Evolutionary conservation across 2,888 invertebrate genomes (phyloP), one percentile per base, ranked within the genome.

Genomic region (Teleogryllus oceanicus): DNA sequence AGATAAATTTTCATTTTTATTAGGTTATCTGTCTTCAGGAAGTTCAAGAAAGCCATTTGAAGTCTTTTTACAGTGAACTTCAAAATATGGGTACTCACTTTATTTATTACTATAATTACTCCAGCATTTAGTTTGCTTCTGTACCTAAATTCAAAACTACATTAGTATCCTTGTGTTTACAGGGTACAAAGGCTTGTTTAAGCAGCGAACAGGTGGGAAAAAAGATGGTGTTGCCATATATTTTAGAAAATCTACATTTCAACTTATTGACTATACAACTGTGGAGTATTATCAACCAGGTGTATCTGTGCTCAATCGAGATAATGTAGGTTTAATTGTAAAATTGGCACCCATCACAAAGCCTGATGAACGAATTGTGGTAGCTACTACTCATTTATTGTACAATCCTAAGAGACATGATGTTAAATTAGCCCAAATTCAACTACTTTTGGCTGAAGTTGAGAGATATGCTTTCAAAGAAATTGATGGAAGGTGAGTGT

Each of bases 381-480:
- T 99, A 1, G 95, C 96, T 5, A 99, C 96, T 16, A 99, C 99
- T 0, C 99, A 99, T 87, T 89, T 99, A 77, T 88, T 99, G 13
- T 99, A 94, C 87, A 99, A 99, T 89, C 97, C 96, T 0, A 92
- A 89, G 83, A 89, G 99, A 74, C 92, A 94, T 24, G 98, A 99
- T 86, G 92, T 98, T 1, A 92, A 97, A 83, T 88, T 98, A 50
- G 97, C 95, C 0, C 99, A 99, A 88, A 89, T 94, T 74, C 93
- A 94, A 84, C 86, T 96, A 62, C 88, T 99, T 12, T 88, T 99
- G 16, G 92, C 95, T 0, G 96, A 97, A 87, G 88, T 99, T 8
- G 95, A 96, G 83, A 89, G 93, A 84, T 90, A 96, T 83, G 91
- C 95, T 0, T 92, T 62, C 62, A 62, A 62, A n/a, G n/a, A 62